Conservation (phyloP, 2,113 vertebrate species). For the Ginglymostoma cirratum region DNA sequence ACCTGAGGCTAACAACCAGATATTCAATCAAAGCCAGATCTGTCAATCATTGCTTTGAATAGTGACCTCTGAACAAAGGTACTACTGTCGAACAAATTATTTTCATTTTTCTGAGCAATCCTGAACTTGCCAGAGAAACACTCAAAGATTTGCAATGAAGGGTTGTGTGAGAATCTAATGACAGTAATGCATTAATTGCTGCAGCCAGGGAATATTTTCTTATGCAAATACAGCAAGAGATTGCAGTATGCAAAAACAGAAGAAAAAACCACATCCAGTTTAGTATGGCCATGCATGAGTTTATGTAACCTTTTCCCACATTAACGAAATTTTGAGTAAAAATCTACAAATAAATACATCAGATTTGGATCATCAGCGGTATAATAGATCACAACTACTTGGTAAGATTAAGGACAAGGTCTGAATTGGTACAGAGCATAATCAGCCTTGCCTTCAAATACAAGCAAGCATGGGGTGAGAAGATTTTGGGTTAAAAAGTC, state of each 20-base stretch:
- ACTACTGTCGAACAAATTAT: neutral
- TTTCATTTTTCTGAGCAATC: neutral
- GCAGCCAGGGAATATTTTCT: neutral
- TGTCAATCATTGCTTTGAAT: neutral
- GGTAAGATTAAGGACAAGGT: neutral
- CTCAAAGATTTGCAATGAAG: neutral
- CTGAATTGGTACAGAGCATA: neutral
- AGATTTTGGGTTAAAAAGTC: neutral
- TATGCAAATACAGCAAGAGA: neutral
- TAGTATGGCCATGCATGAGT: neutral
- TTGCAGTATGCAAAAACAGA: neutral
- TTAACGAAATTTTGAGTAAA: neutral
- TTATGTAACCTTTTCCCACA: neutral
- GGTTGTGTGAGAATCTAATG: neutral
- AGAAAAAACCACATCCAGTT: neutral
- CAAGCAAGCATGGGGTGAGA: neutral
- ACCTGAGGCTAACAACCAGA: neutral
- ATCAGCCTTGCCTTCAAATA: neutral
- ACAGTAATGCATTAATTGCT: neutral
- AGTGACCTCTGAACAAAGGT: neutral
- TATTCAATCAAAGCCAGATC: neutral
- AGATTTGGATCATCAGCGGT: neutral
- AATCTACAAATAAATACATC: neutral
- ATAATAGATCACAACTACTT: neutral
- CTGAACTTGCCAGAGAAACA: neutral